These are phyloP conservation scores for Zosterops hypoxanthus DNA, from an alignment of 2,113 vertebrate genomes.

Conservation along the genomic window DNA sequence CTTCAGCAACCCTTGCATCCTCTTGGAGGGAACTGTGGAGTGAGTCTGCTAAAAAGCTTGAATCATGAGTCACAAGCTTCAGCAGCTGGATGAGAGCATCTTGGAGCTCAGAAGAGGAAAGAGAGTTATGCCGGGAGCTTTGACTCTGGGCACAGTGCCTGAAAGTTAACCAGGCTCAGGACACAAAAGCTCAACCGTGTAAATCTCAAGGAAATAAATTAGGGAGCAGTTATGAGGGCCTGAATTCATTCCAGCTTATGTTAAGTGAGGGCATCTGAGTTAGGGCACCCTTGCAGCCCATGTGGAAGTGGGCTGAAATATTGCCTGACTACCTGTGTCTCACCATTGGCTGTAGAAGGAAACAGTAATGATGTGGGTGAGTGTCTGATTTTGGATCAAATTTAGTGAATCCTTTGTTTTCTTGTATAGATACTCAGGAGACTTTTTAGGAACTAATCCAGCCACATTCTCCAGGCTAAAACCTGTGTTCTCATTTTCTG, in stretches of 20 bases:
- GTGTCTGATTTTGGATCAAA: neutral
- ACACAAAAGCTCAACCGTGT: neutral
- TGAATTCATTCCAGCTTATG: neutral
- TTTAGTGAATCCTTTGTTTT: neutral
- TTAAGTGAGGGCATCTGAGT: neutral
- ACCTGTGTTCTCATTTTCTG: neutral
- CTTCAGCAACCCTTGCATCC: neutral
- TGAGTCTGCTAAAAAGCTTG: neutral
- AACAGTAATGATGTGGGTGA: neutral
- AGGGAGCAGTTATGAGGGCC: neutral
- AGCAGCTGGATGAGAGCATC: neutral
- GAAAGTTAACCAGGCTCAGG: neutral
- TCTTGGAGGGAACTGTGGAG: neutral
- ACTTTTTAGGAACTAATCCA: neutral
- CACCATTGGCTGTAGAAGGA: neutral
- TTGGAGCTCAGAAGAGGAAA: neutral
- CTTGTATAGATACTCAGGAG: neutral
- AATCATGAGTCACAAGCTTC: neutral
- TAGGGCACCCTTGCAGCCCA: neutral
- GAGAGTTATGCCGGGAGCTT: neutral
- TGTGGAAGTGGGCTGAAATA: neutral
- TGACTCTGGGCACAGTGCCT: neutral
- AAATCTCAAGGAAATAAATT: neutral
- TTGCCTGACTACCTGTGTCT: neutral
- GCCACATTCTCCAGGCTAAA: neutral